A percentile compares a stretch with the other conserved stretches of the same genome.
Evolutionary conservation across 2,888 invertebrate genomes (phyloP).

Genomic region (Bugulina stolonifera): DNA sequence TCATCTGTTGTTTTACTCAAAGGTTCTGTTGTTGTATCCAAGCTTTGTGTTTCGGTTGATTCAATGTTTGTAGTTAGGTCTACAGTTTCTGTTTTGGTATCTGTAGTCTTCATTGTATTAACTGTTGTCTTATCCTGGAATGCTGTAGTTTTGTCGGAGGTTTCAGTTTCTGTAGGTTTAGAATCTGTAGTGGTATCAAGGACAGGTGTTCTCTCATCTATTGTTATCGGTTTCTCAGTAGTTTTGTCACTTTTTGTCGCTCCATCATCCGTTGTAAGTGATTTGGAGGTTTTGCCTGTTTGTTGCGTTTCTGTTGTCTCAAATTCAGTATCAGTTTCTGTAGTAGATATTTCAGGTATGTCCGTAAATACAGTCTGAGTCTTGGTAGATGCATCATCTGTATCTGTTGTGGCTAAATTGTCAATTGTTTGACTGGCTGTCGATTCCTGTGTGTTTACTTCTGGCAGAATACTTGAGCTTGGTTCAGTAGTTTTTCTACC

Average conservation of each 20-base stretch:
- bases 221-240: background rate
- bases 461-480: too few species aligned
- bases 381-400: background rate
- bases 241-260: background rate
- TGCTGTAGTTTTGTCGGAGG: background rate
- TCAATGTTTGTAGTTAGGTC: background rate
- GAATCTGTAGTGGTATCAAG: background rate
- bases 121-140: background rate
- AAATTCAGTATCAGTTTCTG: background rate
- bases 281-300: too few species aligned
- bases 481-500: too few species aligned
- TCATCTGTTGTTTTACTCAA: background rate
- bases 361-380: too few species aligned
- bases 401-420: background rate
- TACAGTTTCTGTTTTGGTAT: background rate
- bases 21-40: background rate
- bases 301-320: background rate
- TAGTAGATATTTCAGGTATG: background rate
- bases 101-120: background rate
- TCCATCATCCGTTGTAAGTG: background rate
- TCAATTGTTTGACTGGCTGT: too few species aligned
- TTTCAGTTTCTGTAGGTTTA: background rate
- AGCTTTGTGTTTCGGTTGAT: background rate
- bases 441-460: too few species aligned
- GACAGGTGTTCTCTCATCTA: background rate